Base-by-base conservation (phyloP, 2,113 vertebrate species). In the Sylvilagus bachmani region DNA sequence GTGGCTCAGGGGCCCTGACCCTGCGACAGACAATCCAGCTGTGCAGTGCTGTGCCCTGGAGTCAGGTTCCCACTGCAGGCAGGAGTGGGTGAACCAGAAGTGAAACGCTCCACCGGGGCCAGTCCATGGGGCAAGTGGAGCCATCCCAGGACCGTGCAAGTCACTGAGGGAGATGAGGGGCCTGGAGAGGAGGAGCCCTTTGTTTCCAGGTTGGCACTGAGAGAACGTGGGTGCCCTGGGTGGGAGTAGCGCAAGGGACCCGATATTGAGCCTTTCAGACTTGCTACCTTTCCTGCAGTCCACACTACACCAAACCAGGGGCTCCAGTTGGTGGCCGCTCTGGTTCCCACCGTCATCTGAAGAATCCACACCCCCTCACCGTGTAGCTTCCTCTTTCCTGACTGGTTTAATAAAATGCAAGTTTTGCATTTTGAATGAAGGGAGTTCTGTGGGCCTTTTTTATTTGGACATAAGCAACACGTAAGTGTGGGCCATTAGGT, bases 251-350 rank as follows among this genome's bases (percentile, higher is more conserved):
- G n/a, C 55, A 19, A 55, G 33, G 38, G 66, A 55, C 19, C 25
- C 6, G 44, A n/a, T 7, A 66, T 51, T 80, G 49, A 88, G 62
- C 13, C 31, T n/a, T 61, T 33, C 6, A 44, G 22, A 49, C 49
- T 38, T 80, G 75, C 74, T 22, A 51, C 17, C 61, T 70, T 38
- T 6, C 21, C 62, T 36, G n/a, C 2, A 7, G 31, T 58, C 62
- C 70, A 0, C 17, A n/a, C 16, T 1, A 1, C 27, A 1, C 33
- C 16, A 8, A 14, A 4, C n/a, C 24, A 11, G 83, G 58, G n/a
- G 12, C 29, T 3, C 77, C 19, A 4, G 14, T 27, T 12, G 0
- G 66, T 51, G 27, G 16, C 38, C n/a, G 31, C 6, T 22, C 0
- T 6, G 11, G 22, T 44, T 55, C 31, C 0, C 21, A 0, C 44